Evolutionary conservation across 2,797 vertebrate species (phyloP).

Genomic region (Sardinella longiceps): DNA sequence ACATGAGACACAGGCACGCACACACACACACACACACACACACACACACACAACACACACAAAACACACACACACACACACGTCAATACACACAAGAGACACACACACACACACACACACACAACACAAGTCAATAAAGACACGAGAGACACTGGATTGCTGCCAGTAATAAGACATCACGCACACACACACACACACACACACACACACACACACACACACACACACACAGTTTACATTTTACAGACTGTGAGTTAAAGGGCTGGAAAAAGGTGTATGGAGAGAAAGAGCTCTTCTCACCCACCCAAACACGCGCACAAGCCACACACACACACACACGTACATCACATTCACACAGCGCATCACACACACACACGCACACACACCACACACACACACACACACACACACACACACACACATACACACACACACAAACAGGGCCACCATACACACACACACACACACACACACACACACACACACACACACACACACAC

Average conservation of each 20-base stretch:
- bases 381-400: not conserved
- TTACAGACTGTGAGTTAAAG: too few species aligned
- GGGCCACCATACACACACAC: not conserved
- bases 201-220: not conserved
- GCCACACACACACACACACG: not conserved
- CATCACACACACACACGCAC: not conserved
- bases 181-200: not conserved
- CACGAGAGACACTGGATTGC: not conserved
- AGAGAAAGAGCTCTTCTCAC: too few species aligned
- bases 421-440: not conserved
- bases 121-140: not conserved
- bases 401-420: not conserved
- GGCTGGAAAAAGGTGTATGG: too few species aligned
- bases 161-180: not conserved
- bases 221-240: not conserved
- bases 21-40: not conserved
- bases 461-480: conserved; percentile 1
- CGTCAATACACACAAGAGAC: not conserved
- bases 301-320: not conserved
- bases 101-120: too few species aligned
- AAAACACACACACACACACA: not conserved
- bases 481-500: not conserved
- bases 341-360: not conserved
- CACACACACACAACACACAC: not conserved
- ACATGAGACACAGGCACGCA: not conserved